Evolutionary conservation across 2,797 vertebrate genomes (phyloP), one percentile per base, ranked within the genome.

Genomic region (Schizopygopsis pylzovi): DNA sequence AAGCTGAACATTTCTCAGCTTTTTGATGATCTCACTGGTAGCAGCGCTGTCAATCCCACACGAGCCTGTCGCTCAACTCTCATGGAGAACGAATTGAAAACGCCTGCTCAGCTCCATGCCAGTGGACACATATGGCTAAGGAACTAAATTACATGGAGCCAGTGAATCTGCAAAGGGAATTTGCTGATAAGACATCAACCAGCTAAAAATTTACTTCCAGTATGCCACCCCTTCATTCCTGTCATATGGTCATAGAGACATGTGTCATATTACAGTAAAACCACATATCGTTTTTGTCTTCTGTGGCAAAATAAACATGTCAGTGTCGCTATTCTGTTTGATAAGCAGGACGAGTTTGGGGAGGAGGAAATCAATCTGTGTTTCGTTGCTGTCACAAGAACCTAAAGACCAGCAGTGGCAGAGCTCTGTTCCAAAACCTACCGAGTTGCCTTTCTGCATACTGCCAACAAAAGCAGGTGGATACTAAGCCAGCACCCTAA

Each of bases 301-400:
- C 45, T 39, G 73, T 65, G 82, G 59, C 43, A 41, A 33, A 70
- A 52, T 78, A 41, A 45, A 75, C 52, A 37, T 72, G 59, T 39
- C 79, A 70, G 63, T 83, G 28, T 52, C 22, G 4, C 20, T 59
- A 16, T 7, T 75, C n/a, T 67, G 47, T 68, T 76, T 77, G 73
- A 84, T 83, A 76, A 76, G 71, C 56, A n/a, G 45, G 25, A 25
- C 0, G 22, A 25, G 47, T 84, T 78, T 43, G 39, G n/a, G 45
- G n/a, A 70, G 68, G 61, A 68, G 22, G 73, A 84, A 84, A 84
- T 84, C 83, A 84, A 84, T 84, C 65, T 78, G 47, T 1, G 9
- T 68, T 68, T 67, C 1, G 43, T 67, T 15, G 47, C 73, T 84
- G 73, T 84, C 61, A 84, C 22, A 54, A 54, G 22, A 67, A 78